phyloP scores from a whole-genome alignment of 2,888 invertebrate genomes.

The Philereme transversata region DNA sequence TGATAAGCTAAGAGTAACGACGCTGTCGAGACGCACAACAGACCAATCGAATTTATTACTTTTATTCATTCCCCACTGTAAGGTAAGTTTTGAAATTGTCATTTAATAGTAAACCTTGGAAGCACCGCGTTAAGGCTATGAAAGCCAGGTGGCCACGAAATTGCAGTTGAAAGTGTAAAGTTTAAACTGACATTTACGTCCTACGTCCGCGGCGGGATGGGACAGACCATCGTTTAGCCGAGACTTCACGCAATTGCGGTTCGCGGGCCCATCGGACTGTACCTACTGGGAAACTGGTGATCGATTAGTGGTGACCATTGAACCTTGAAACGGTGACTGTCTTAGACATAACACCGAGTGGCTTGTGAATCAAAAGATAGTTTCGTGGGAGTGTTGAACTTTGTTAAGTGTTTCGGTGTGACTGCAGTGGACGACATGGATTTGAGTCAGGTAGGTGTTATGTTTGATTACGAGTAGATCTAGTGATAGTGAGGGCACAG shows the following conservation, averaged over 20 bases:
- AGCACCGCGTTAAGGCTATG: background rate
- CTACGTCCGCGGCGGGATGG: conserved; percentile 15
- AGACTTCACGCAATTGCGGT: conserved; percentile 12
- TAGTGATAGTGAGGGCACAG: too few relatives aligned
- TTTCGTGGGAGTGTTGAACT: conserved; percentile 11
- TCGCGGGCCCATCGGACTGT: background rate
- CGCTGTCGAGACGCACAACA: too few relatives aligned
- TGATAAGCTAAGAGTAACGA: too few relatives aligned
- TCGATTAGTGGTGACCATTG: too few relatives aligned
- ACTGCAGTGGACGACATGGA: conserved; percentile 47
- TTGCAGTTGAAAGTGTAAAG: background rate
- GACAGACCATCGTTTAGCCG: conserved; percentile 15
- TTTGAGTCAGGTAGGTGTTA: conserved; percentile 59
- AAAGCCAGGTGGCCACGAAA: background rate
- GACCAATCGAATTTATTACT: too few relatives aligned
- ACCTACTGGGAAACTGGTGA: background rate
- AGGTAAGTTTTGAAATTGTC: too few relatives aligned
- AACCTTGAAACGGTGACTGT: background rate
- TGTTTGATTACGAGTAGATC: conserved; percentile 4
- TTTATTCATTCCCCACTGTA: too few relatives aligned
- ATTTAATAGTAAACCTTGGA: background rate
- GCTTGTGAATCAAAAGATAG: background rate
- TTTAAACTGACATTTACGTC: conserved; percentile 15
- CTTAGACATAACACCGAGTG: background rate
- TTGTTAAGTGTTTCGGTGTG: conserved; percentile 16